These are phyloP conservation scores for Netelia melanura DNA, from an alignment of 2,888 invertebrate species.

Conservation along the genomic window DNA sequence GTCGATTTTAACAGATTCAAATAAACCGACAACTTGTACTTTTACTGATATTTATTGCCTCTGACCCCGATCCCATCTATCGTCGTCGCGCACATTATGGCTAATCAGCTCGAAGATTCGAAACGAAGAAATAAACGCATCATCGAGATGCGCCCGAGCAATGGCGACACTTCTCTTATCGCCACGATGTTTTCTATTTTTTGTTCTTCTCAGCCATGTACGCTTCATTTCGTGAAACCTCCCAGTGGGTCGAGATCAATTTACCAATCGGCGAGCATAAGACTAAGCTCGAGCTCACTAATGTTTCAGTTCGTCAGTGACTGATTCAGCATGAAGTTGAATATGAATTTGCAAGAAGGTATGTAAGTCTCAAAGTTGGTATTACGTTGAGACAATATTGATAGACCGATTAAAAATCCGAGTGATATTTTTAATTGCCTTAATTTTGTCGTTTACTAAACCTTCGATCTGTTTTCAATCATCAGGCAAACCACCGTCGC, in stretches of 20 bases:
- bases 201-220: constrained; percentile 22
- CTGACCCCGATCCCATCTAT: constrained; percentile 47
- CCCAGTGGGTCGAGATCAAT: constrained; percentile 50
- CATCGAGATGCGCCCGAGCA: neutral
- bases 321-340: constrained; percentile 52
- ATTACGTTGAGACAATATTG: no score
- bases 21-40: neutral
- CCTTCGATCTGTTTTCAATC: neutral
- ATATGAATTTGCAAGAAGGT: constrained; percentile 19
- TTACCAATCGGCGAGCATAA: constrained; percentile 48
- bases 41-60: constrained; percentile 16
- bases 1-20: neutral
- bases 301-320: constrained; percentile 46
- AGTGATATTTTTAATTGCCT: neutral
- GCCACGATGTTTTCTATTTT: constrained; percentile 32
- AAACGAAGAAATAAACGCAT: neutral
- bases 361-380: constrained; percentile 6
- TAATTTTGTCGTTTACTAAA: neutral
- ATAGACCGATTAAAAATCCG: neutral
- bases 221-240: constrained; percentile 18
- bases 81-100: constrained; percentile 21
- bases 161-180: constrained; percentile 54
- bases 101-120: constrained; percentile 32
- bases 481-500: constrained; percentile 47
- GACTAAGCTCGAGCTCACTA: constrained; percentile 15